Base-by-base conservation (phyloP, 2,888 invertebrate species). In the Leptura quadrifasciata region DNA sequence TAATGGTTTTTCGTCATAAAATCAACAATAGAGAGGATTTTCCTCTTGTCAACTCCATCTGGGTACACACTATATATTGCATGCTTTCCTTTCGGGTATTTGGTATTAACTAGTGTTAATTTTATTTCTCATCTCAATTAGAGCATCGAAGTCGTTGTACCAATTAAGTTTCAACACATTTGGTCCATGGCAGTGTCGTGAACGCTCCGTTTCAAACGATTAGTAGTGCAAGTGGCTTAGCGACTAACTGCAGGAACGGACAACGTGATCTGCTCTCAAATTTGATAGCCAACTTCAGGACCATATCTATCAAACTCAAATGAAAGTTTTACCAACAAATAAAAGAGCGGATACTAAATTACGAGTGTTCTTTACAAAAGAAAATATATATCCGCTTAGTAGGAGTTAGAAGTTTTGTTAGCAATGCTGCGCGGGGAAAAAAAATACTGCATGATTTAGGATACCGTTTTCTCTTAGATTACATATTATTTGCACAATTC, bases 181-280 rank as follows among this genome's bases (percentile, higher is more conserved):
- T 47, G 47, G 3, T 17, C 47, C 4, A 47, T 47, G 47, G 12
- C 47, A 47, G 47, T n/a, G 47, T 47, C 47, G 47, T n/a, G 47
- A n/a, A 47, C 15, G 47, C 15, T 47, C 47, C 15, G n/a, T 47
- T 52, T 52, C 52, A 47, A 52, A 24, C 52, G 65, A 65, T 65
- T 65, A 65, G 65, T n/a, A 35, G 52, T 52, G 65, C 65, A 65
- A 65, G 65, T 54, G 54, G 39, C 24, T 52, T 24, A 65, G 21
- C 52, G 15, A n/a, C 17, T 17, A 52, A 54, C 47, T 65, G 65
- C 65, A 65, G 54, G 65, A 65, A 52, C 54, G 52, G 21, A 8
- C 20, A 6, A 65, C 65, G 65, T 65, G 65, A 52, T 65, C 65
- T 52, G 65, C 24, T 65, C 65, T 65, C 52, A 24, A 65, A 65